These are phyloP conservation scores for Dolichotis patagonum DNA, from an alignment of 2,113 vertebrate species.

Conservation along the genomic window DNA sequence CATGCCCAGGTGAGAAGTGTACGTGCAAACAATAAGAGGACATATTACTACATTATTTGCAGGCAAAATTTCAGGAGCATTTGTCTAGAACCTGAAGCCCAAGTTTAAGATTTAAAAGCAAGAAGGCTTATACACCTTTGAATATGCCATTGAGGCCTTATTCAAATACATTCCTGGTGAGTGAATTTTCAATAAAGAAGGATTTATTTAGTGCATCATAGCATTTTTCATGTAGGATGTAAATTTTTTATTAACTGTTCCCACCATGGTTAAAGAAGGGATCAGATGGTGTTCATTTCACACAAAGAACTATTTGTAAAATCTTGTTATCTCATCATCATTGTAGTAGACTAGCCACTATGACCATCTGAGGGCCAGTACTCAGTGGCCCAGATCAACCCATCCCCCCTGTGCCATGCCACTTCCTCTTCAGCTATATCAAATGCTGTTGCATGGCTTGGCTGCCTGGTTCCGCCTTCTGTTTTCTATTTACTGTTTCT, in stretches of 20 bases:
- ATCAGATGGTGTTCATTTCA: background rate
- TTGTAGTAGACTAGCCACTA: background rate
- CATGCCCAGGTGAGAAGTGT: rapidly evolving
- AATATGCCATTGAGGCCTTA: background rate
- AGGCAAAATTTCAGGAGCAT: background rate
- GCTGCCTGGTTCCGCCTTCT: background rate
- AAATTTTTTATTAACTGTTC: background rate
- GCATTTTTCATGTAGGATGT: background rate
- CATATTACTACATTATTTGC: background rate
- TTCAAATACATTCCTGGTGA: background rate
- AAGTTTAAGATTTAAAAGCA: background rate
- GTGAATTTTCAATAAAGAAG: background rate
- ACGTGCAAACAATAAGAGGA: background rate
- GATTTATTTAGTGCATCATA: background rate
- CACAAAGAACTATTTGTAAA: background rate
- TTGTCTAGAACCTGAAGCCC: background rate
- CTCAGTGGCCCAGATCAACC: background rate
- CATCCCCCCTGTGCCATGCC: too few species aligned
- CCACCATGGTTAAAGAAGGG: background rate
- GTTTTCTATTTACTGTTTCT: background rate
- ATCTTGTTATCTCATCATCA: background rate
- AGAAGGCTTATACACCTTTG: background rate
- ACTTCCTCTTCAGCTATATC: background rate
- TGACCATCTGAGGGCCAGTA: background rate
- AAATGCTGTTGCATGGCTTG: too few species aligned